Evolutionary conservation across 2,113 vertebrate species (phyloP), one percentile per base, ranked within the genome.

Genomic region (Callorhinus ursinus): DNA sequence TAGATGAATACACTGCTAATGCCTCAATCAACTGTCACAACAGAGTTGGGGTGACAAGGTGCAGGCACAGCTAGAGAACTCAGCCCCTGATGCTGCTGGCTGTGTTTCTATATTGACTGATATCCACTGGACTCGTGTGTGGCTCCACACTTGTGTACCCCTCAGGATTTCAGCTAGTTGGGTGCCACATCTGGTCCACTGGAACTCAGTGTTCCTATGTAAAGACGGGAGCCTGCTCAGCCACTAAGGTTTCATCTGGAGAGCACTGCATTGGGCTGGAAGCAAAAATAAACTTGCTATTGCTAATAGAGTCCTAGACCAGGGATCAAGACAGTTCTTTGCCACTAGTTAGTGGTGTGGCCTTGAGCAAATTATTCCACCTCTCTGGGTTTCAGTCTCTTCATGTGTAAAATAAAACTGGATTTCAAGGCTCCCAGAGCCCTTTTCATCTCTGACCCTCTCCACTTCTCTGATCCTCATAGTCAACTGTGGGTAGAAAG

Each of bases 331-430:
- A 95, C 51, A 69, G 24, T 61, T 93, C 57, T 92, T 72, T 87
- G 76, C 21, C 26, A 91, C 46, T 93, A 89, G 92, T 96, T 67
- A 97, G 65, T 28, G 81, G 11, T 71, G 36, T 53, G 57, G 83
- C 93, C 61, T 84, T 86, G 16, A 96, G 74, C 74, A 95, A 95
- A 72, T 13, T 28, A 22, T 14, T 14, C 11, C 8, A 26, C 5
- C 5, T 18, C 26, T 65, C 82, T 42, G 13, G 18, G 33, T 74
- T 93, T 89, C 42, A 18, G 39, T 46, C 15, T 86, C 86, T 92
- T 55, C 28, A 0, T 69, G 57, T 79, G 19, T 84, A 71, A 95
- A 96, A 82, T 61, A 83, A 79, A 42, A 46, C 9, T 24, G 28
- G 13, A 49, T 76, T 80, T 93, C 18, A 36, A 55, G 74, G 61